Conservation (phyloP, 2,888 invertebrate genomes). For the Acrobasis suavella region DNA sequence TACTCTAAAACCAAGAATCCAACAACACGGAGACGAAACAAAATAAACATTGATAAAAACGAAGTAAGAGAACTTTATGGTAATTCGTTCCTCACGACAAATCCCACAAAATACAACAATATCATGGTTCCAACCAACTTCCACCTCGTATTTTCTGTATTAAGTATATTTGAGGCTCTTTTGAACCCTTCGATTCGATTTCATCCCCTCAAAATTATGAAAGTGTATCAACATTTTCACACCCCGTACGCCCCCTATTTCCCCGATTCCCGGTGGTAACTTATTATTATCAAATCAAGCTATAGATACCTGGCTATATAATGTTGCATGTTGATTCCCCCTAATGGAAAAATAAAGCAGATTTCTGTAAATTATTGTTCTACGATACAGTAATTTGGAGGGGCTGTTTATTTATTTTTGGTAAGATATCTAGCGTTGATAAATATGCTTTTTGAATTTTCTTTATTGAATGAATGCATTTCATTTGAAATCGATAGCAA, state of each 20-base stretch:
- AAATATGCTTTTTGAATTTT: slow-evolving; percentile 2
- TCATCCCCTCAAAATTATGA: slow-evolving; percentile 80
- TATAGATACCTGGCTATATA: slow-evolving; percentile 76
- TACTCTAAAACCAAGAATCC: background rate
- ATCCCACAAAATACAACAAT: slow-evolving; percentile 56
- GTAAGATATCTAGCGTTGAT: background rate
- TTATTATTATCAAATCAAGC: slow-evolving; percentile 82
- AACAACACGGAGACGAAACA: slow-evolving; percentile 29
- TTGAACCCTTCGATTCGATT: slow-evolving; percentile 70
- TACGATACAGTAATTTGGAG: slow-evolving; percentile 68
- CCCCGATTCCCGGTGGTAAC: slow-evolving; percentile 67
- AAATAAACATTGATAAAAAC: slow-evolving; percentile 25
- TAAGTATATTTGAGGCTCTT: slow-evolving; percentile 76
- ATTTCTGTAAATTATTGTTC: slow-evolving; percentile 75
- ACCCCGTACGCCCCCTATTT: slow-evolving; percentile 71
- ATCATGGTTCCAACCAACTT: slow-evolving; percentile 58
- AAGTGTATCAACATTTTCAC: slow-evolving; percentile 82
- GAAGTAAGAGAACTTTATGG: slow-evolving; percentile 36
- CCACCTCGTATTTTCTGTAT: slow-evolving; percentile 72
- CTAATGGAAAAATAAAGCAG: slow-evolving; percentile 73
- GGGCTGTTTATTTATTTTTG: slow-evolving; percentile 1
- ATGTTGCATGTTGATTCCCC: slow-evolving; percentile 65
- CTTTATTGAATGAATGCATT: background rate
- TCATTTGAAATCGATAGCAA: background rate
- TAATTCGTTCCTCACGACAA: slow-evolving; percentile 47